phyloP scores from a whole-genome alignment of 2,797 vertebrate species.

The Lindbergichthys nudifrons region DNA sequence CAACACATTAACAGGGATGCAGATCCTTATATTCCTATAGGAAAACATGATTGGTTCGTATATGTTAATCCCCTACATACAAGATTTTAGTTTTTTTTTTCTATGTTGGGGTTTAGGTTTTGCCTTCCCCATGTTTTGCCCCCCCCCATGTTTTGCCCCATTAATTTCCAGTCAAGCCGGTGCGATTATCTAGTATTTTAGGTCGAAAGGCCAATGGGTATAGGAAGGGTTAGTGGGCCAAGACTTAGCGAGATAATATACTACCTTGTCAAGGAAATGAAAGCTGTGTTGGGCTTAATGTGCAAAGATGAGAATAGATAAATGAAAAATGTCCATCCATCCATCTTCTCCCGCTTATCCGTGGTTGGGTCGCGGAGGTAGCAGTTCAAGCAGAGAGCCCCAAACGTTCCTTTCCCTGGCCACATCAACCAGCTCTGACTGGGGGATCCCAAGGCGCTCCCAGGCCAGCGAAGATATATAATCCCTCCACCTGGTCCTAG shows the following conservation, averaged over 20 bases:
- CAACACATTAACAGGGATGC: constrained; percentile 22
- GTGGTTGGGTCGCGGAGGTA: too few relatives aligned
- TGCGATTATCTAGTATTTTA: constrained; percentile 15
- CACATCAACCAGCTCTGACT: too few relatives aligned
- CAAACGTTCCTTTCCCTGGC: too few relatives aligned
- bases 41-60: constrained; percentile 4
- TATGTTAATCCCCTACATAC: constrained; percentile 17
- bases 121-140: constrained; percentile 10
- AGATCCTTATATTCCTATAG: constrained; percentile 21
- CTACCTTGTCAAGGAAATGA: constrained; percentile 18
- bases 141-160: constrained; percentile 5
- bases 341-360: too few relatives aligned
- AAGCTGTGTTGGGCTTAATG: constrained; percentile 29
- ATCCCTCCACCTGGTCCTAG: too few relatives aligned
- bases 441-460: too few relatives aligned
- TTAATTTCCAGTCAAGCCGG: constrained; percentile 14
- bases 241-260: constrained; percentile 15
- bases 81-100: constrained; percentile 11
- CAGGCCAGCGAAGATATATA: too few relatives aligned
- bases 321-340: constrained; percentile 33
- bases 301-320: neutral
- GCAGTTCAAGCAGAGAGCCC: too few relatives aligned
- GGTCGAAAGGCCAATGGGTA: constrained; percentile 21
- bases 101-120: constrained; percentile 24
- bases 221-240: constrained; percentile 27